Evolutionary conservation across 2,888 invertebrate species (phyloP).

Genomic region (Tipula helvola): DNA sequence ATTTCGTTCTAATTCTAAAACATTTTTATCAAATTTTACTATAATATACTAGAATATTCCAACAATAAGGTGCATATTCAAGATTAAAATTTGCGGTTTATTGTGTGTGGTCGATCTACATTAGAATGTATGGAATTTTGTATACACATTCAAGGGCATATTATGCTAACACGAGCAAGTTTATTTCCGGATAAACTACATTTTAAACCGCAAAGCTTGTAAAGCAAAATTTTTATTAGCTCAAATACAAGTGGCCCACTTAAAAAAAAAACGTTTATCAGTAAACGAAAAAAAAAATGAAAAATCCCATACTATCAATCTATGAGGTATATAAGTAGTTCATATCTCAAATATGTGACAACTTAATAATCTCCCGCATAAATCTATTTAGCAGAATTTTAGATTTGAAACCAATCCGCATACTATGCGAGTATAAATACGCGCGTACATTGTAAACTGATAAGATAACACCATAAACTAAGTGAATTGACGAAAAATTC

Average conservation of each 20-base stretch:
- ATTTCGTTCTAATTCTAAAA: too few species aligned
- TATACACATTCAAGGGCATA: not conserved
- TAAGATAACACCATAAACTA: not conserved
- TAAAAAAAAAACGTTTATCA: not conserved
- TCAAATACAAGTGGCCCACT: not conserved
- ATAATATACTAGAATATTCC: not conserved
- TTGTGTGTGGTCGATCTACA: not conserved
- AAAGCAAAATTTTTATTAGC: not conserved
- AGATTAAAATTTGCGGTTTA: not conserved
- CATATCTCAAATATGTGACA: not conserved
- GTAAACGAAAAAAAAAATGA: not conserved
- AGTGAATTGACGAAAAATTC: not conserved
- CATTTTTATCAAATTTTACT: too few species aligned
- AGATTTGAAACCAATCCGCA: not conserved
- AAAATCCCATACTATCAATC: not conserved
- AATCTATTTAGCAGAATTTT: not conserved
- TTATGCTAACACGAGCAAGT: not conserved
- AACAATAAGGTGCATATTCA: not conserved
- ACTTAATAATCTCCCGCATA: not conserved
- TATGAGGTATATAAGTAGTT: not conserved
- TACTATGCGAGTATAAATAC: not conserved
- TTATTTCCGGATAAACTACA: not conserved
- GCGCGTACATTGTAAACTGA: not conserved
- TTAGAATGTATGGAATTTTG: not conserved
- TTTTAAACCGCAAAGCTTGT: not conserved